Evolutionary conservation across 2,888 invertebrate species (phyloP), one percentile per base, ranked within the genome.

Genomic region (Piscicola geometra): DNA sequence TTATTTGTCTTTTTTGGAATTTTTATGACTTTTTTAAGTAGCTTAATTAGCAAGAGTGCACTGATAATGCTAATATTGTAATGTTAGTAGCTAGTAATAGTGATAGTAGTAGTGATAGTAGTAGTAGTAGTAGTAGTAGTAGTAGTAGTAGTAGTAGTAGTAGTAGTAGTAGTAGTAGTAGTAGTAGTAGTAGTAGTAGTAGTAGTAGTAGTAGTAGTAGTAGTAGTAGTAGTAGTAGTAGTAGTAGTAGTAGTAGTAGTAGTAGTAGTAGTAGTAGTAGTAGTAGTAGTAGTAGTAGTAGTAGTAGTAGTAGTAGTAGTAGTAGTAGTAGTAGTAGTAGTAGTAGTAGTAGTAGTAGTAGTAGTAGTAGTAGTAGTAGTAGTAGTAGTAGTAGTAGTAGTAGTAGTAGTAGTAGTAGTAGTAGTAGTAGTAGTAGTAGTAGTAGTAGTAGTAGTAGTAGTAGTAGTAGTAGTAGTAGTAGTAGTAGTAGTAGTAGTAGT

Each of bases 351-450:
- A 25, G 25, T 30, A 25, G 30, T 64, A 30, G 25, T 64, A 25
- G 30, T 28, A 28, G 64, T 64, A 28, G 28, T 25, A 18, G 64
- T 25, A 64, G 30, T 64, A 64, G 28, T 64, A 28, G 64, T 64
- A 64, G 64, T 64, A 64, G 64, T 64, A 64, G 64, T 64, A 64
- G 30, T 64, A 64, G 64, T 64, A 64, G 64, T 64, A 64, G 64
- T 64, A 64, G 64, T 64, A 30, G 64, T 64, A 18, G 64, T 64
- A 30, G 64, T 64, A 64, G 64, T 64, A 30, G 64, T 64, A 64
- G 64, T 64, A 30, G 64, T 64, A 64, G 64, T 64, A 30, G 64
- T 30, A 64, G 64, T 64, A 30, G 64, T 30, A 64, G 64, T 64
- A 30, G 21, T 30, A 64, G 64, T 64, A 64, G 64, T 64, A 64